phyloP scores from a whole-genome alignment of 2,888 invertebrate genomes.

The Drosophila barbarae region DNA sequence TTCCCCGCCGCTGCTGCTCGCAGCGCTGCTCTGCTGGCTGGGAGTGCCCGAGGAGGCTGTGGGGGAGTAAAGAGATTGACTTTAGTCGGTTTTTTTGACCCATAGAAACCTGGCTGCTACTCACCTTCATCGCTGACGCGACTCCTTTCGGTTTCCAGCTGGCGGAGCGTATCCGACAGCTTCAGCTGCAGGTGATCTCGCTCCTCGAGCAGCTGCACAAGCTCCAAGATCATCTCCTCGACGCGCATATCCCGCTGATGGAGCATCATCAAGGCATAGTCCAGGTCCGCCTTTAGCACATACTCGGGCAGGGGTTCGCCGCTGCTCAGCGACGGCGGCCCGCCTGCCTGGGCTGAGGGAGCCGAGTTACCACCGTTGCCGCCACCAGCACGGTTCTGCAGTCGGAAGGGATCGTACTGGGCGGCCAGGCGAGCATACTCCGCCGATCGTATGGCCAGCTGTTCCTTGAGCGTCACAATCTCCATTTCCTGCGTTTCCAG shows the following conservation, averaged over 20 bases:
- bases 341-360: constrained; percentile 9
- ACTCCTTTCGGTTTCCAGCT: constrained; percentile 83
- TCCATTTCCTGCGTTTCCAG: constrained; percentile 86
- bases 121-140: constrained; percentile 60
- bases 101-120: not conserved
- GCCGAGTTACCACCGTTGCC: constrained; percentile 19
- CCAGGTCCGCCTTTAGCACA: constrained; percentile 84
- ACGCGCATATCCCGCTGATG: constrained; percentile 92
- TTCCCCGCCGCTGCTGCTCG: constrained; percentile 38
- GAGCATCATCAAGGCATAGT: constrained; percentile 90
- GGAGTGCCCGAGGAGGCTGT: constrained; percentile 38
- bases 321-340: constrained; percentile 22
- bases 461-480: constrained; percentile 86
- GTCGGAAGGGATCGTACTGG: constrained; percentile 79
- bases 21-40: constrained; percentile 33
- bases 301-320: constrained; percentile 47
- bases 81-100: not conserved
- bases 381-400: constrained; percentile 65
- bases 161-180: constrained; percentile 88
- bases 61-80: not conserved
- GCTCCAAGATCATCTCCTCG: constrained; percentile 91
- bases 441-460: constrained; percentile 83
- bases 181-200: constrained; percentile 91
- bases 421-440: constrained; percentile 82
- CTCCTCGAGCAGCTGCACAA: constrained; percentile 90